phyloP scores from a whole-genome alignment of 2,113 vertebrate genomes.

The Proterorhinus semilunaris region DNA sequence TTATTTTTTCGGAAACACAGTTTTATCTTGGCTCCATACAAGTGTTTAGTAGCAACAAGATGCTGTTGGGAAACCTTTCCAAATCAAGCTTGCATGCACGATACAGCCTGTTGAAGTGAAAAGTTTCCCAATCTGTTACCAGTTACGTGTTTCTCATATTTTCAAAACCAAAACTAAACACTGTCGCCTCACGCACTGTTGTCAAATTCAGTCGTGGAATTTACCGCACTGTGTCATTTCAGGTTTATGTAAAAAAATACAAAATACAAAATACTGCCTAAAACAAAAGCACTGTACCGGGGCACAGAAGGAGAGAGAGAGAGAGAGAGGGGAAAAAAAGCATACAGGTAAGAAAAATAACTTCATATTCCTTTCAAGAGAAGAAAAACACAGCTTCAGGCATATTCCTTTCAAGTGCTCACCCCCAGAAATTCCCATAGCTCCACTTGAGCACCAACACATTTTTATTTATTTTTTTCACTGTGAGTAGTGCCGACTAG shows the following conservation, averaged over 20 bases:
- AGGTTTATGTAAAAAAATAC: constrained; percentile 27
- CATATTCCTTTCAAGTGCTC: constrained; percentile 51
- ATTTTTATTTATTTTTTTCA: constrained; percentile 21
- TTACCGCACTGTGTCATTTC: constrained; percentile 5
- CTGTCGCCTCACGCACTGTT: neutral
- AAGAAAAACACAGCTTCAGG: constrained; percentile 54
- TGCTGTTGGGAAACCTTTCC: neutral
- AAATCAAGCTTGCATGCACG: neutral
- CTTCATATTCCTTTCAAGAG: constrained; percentile 49
- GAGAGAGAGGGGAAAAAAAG: constrained; percentile 36
- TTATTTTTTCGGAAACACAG: neutral
- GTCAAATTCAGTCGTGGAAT: constrained; percentile 16
- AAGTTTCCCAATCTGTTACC: constrained; percentile 1
- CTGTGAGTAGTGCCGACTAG: constrained; percentile 20
- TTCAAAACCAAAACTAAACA: neutral
- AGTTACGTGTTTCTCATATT: neutral
- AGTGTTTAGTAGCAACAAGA: neutral
- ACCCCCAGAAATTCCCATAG: constrained; percentile 35
- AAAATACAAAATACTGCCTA: neutral
- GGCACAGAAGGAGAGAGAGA: constrained; percentile 21
- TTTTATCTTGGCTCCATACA: neutral
- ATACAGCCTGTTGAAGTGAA: neutral
- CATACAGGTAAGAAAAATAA: constrained; percentile 25
- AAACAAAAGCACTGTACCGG: constrained; percentile 25
- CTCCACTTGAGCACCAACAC: constrained; percentile 26